Evolutionary conservation across 2,888 invertebrate genomes (phyloP), one percentile per base, ranked within the genome.

Genomic region (Acrocyrtus sp.): DNA sequence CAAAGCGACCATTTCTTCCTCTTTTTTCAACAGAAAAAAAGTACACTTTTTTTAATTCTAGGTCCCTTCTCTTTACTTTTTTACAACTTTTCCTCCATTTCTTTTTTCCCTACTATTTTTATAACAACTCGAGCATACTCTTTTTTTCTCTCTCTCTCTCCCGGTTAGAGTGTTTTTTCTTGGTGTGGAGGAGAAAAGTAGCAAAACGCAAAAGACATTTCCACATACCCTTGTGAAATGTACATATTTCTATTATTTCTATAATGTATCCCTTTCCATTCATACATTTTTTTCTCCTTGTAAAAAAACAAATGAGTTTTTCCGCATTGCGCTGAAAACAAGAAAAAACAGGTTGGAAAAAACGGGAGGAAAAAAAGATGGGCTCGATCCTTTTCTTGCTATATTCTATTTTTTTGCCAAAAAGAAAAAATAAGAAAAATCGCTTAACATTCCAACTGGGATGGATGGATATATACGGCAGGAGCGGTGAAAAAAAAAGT

Each of bases 271-370:
- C n/a, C n/a, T n/a, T n/a, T n/a, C n/a, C n/a, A n/a, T n/a, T n/a
- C n/a, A n/a, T n/a, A n/a, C n/a, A n/a, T 56, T 56, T 66, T 22
- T 34, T 21, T 15, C 17, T 26, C 53, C 15, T 65, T 56, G 24
- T 39, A 56, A 47, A 47, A 66, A 66, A 66, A 57, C 67, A 67
- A 67, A 67, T 67, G 67, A 67, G 66, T 58, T 67, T 65, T 67
- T 67, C 67, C 67, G 67, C 67, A 67, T 54, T 67, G 67, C 67
- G 58, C 61, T 12, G 61, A 61, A 61, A 56, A 61, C 47, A 54
- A n/a, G 21, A 24, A 29, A 39, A 41, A 41, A 10, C 41, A n/a
- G 53, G 19, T n/a, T n/a, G 26, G 3, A 62, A 53, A 58, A 58
- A n/a, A 1, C 19, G 17, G 27, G 8, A 47, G 48, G 19, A 50